Base-by-base conservation (phyloP, 2,113 vertebrate species). In the Myotis brandtii region DNA sequence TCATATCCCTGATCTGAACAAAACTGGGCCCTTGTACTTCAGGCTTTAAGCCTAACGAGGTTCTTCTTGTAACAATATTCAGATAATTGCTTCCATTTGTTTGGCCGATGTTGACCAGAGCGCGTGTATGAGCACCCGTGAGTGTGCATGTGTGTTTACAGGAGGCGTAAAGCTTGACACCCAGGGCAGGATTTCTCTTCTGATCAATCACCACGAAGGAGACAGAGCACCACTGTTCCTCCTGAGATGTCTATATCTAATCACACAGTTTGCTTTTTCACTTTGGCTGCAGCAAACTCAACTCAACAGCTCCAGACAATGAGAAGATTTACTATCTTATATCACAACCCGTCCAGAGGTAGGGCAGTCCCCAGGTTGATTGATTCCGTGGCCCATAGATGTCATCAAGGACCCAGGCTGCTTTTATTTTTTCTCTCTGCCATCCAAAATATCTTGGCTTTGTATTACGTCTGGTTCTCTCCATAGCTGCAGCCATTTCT, bases 1-100 rank as follows among this genome's bases (percentile, higher is more conserved):
- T 87, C 27, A 94, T 95, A 95, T 98, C 77, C 34, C 67, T 62
- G 79, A 86, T 95, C 88, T 83, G 75, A 97, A 93, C 86, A 95
- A 95, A 96, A 89, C 69, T 27, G 30, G 54, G 62, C 43, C 32
- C 66, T 95, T 91, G 75, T 88, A 30, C 17, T 92, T 76, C 50
- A 73, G 72, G 40, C 48, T 95, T 96, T 34, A 92, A 90, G 46
- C 59, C n/a, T 85, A 82, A 59, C 34, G 70, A 90, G 52, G 54
- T 64, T 96, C 86, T 94, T 46, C 80, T 90, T 34, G 0, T 70
- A 97, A 94, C 86, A 79, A 93, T 95, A 66, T 34, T 80, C 87
- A 54, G 20, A 0, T 76, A 94, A 91, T 69, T 46, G 4, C 75
- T 97, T 95, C 69, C 37, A 93, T 77, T 69, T 32, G 76, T 64